Conservation (phyloP, 2,113 vertebrate species). For the Camelus bactrianus region DNA sequence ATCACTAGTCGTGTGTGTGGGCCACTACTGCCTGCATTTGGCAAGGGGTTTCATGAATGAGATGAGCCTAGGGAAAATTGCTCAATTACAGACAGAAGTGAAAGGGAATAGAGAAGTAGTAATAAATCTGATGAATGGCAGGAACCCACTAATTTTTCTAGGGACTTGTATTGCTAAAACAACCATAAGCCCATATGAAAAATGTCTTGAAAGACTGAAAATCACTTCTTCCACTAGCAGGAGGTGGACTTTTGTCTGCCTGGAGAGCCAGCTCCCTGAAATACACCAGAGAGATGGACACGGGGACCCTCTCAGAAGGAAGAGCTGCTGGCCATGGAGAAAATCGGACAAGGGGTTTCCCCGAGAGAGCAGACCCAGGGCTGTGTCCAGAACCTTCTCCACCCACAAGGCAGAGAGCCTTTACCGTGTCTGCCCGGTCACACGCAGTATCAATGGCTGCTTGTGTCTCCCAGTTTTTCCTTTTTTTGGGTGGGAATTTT, state of each 20-base stretch:
- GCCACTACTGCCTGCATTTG: not conserved
- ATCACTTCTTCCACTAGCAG: not conserved
- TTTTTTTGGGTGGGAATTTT: not conserved
- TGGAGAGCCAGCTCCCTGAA: not conserved
- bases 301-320: not conserved
- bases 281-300: too few relatives aligned
- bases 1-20: not conserved
- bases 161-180: not conserved
- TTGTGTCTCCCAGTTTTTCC: not conserved
- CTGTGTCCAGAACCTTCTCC: not conserved
- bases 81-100: not conserved
- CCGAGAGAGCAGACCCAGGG: too few relatives aligned
- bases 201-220: not conserved
- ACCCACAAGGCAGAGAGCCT: too few relatives aligned
- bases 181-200: not conserved
- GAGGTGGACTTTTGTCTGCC: not conserved
- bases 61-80: not conserved
- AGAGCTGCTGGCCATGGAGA: not conserved
- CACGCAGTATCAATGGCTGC: accelerated
- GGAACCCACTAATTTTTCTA: not conserved
- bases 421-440: not conserved
- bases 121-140: not conserved
- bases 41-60: not conserved
- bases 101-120: not conserved
- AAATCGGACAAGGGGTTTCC: too few relatives aligned